These are phyloP conservation scores for Pantherophis alleghaniensis DNA, from an alignment of 2,797 vertebrate genomes.

Conservation along the genomic window DNA sequence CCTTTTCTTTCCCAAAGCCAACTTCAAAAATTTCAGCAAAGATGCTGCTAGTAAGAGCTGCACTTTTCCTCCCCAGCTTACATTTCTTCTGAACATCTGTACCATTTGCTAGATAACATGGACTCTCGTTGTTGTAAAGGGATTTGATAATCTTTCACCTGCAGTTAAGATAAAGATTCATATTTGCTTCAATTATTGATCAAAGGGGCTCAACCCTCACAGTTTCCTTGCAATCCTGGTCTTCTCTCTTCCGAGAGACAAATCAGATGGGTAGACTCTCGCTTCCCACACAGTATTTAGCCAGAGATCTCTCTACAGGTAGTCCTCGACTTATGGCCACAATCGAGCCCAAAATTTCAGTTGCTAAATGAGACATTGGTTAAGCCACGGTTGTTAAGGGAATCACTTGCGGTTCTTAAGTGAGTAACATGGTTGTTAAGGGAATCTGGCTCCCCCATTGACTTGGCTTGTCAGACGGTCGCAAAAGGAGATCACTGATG, in stretches of 20 bases:
- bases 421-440: too few relatives aligned
- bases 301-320: background rate
- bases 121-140: background rate
- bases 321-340: background rate
- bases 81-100: background rate
- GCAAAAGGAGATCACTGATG: too few relatives aligned
- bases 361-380: background rate
- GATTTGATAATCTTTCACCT: conserved; percentile 17
- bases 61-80: background rate
- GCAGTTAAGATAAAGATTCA: conserved; percentile 16
- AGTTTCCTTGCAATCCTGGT: background rate
- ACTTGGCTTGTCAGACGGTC: too few relatives aligned
- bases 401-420: too few relatives aligned
- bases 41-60: background rate
- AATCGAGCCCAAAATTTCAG: background rate
- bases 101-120: background rate
- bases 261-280: background rate
- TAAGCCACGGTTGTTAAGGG: background rate
- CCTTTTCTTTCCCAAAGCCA: background rate
- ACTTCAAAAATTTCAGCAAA: background rate
- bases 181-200: conserved; percentile 32
- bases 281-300: background rate
- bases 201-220: background rate
- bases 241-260: background rate
- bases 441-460: too few relatives aligned